These are phyloP conservation scores for Stenoptilia bipunctidactyla DNA, from an alignment of 2,888 invertebrate species.

Conservation along the genomic window DNA sequence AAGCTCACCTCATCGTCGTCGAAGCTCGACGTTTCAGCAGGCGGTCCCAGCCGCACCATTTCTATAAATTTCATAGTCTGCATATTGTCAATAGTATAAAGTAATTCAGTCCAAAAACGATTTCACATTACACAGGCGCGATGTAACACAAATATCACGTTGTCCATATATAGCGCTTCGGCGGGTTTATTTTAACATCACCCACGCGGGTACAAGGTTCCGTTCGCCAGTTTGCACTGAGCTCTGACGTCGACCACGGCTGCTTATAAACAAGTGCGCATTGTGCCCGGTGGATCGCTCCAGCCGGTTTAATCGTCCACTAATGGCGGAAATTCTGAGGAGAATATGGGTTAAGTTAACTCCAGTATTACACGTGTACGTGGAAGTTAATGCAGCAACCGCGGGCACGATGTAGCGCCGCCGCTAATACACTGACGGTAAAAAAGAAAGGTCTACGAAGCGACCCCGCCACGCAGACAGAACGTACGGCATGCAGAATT, in stretches of 20 bases:
- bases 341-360: constrained; percentile 16
- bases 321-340: constrained; percentile 21
- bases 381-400: too few relatives aligned
- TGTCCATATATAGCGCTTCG: constrained; percentile 3
- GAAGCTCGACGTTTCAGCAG: constrained; percentile 24
- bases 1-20: constrained; percentile 52
- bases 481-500: too few relatives aligned
- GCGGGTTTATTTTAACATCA: constrained; percentile 18
- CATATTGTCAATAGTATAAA: constrained; percentile 28
- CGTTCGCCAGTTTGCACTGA: constrained; percentile 31
- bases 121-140: constrained; percentile 24
- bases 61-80: constrained; percentile 64
- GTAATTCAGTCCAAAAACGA: constrained; percentile 17
- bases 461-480: not conserved
- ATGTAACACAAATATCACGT: constrained; percentile 1
- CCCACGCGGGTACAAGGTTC: constrained; percentile 52
- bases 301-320: constrained; percentile 28
- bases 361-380: too few relatives aligned
- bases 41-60: constrained; percentile 54
- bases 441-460: not conserved
- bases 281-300: constrained; percentile 23
- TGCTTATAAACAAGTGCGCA: constrained; percentile 48
- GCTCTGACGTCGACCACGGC: constrained; percentile 30
- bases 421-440: not conserved
- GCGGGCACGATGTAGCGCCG: not conserved